These are phyloP conservation scores for Meandrina meandrites DNA, from an alignment of 92 coral and sea anemone species.

Conservation along the genomic window DNA sequence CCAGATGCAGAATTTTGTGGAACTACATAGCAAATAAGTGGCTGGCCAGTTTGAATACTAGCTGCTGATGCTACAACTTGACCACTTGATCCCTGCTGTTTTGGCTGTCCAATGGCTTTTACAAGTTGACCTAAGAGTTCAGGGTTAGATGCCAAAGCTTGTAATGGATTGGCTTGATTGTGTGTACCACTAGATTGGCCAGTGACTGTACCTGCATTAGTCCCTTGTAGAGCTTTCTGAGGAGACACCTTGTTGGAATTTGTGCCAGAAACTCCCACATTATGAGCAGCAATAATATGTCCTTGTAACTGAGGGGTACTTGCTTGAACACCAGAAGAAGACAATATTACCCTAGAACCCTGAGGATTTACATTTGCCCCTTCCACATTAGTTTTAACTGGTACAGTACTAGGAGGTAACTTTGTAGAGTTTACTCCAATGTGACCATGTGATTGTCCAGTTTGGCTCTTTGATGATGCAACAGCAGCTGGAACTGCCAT, in stretches of 20 bases:
- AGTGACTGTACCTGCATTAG: background rate
- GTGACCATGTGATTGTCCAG: constrained; percentile 10
- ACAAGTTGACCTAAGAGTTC: constrained; percentile 39
- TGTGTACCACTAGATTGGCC: constrained; percentile 23
- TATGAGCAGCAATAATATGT: constrained; percentile 3
- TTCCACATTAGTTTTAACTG: constrained; percentile 17
- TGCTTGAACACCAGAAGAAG: constrained; percentile 20
- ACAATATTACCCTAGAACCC: constrained; percentile 6
- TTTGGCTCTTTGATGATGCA: constrained; percentile 23
- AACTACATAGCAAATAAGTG: constrained; percentile 46
- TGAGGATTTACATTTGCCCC: constrained; percentile 19
- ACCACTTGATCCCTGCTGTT: constrained; percentile 22
- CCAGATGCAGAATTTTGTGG: constrained; percentile 42
- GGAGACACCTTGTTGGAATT: background rate
- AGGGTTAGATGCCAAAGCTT: constrained; percentile 34
- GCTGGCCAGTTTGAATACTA: constrained; percentile 32
- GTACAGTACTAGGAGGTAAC: constrained; percentile 11
- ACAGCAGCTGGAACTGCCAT: constrained; percentile 50
- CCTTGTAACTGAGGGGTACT: constrained; percentile 19
- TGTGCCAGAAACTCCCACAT: background rate
- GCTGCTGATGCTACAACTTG: constrained; percentile 1
- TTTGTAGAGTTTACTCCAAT: background rate
- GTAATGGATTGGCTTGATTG: constrained; percentile 33
- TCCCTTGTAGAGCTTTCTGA: constrained; percentile 19
- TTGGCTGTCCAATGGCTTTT: constrained; percentile 47